Percentiles rank a stretch among this genome's conserved stretches.
Evolutionary conservation across 1,140 invertebrate species (phyloP).

Genomic region (Eciton burchellii): DNA sequence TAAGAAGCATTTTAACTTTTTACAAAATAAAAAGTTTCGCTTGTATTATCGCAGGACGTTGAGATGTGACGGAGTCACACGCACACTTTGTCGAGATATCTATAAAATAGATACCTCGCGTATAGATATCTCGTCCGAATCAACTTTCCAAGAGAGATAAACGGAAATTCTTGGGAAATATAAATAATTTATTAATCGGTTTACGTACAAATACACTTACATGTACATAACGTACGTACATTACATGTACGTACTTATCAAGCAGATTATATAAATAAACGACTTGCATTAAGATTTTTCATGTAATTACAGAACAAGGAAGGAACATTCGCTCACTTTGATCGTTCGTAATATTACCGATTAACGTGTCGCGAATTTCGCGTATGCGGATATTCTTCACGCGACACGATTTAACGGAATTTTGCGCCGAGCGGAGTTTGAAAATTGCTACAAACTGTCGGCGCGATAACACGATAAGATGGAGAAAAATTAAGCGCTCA

Average conservation of each 20-base stretch:
- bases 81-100: neutral
- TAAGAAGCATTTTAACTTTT: conserved; percentile 26
- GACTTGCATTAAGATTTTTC: too few relatives aligned
- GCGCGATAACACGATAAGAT: conserved; percentile 49
- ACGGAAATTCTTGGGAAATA: neutral
- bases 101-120: neutral
- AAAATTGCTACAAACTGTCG: conserved; percentile 30
- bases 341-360: too few relatives aligned
- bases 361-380: neutral
- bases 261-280: too few relatives aligned
- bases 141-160: neutral
- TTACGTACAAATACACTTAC: neutral
- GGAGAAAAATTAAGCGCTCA: conserved; percentile 39
- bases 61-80: neutral
- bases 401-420: conserved; percentile 14
- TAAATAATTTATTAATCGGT: neutral
- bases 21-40: neutral
- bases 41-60: neutral
- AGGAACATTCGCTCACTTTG: neutral
- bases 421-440: neutral
- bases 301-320: neutral
- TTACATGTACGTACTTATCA: too few relatives aligned
- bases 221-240: too few relatives aligned
- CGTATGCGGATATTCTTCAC: neutral
- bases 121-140: conserved; percentile 8